Evolutionary conservation across 2,113 vertebrate species (phyloP).

Genomic region (Melanotaenia duboulayi): DNA sequence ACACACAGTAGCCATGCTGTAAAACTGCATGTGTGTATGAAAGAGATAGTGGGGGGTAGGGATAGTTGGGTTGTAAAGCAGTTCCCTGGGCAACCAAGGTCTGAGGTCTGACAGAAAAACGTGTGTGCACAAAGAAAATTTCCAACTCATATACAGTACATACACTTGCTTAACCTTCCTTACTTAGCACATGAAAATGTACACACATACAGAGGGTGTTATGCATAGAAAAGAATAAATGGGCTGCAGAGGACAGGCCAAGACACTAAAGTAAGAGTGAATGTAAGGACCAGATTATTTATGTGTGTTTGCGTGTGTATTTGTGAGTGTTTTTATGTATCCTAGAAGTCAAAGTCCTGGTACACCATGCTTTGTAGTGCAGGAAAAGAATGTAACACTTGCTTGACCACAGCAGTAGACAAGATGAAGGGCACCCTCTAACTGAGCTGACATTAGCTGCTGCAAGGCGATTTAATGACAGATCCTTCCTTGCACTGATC

Average conservation of each 20-base stretch:
- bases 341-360: constrained; percentile 14
- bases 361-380: constrained; percentile 9
- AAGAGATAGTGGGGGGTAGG: constrained; percentile 8
- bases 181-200: background rate
- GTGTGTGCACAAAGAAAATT: constrained; percentile 11
- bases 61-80: constrained; percentile 24
- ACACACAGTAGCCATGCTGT: constrained; percentile 1
- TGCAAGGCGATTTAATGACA: background rate
- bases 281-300: constrained; percentile 12
- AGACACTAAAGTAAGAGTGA: constrained; percentile 15
- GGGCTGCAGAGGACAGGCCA: constrained; percentile 23
- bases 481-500: no score
- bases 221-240: constrained; percentile 27
- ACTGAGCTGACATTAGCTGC: background rate
- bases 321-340: constrained; percentile 1
- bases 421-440: background rate
- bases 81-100: constrained; percentile 52
- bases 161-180: no score
- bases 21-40: constrained; percentile 17
- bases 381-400: constrained; percentile 6
- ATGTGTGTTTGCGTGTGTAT: constrained; percentile 14
- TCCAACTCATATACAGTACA: background rate
- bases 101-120: constrained; percentile 37
- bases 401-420: background rate
- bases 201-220: background rate